Evolutionary conservation across 2,113 vertebrate species (phyloP), one percentile per base, ranked within the genome.

Genomic region (Rhinoptilus africanus): DNA sequence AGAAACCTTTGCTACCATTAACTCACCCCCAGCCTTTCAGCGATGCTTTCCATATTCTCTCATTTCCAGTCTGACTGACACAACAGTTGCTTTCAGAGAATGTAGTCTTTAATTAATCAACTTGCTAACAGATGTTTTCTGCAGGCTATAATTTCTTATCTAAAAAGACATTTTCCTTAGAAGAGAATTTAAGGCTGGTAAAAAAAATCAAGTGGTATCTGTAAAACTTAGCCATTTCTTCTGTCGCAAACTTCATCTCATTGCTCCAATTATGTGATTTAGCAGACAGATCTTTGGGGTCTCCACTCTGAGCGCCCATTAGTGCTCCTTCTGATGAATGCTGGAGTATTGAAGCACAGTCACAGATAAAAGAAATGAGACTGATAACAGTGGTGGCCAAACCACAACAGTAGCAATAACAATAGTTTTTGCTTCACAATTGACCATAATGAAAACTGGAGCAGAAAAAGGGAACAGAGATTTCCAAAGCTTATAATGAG

Each of bases 101-200:
- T 32, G 41, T 47, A 90, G n/a, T 83, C 47, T 88, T 94, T 85
- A 92, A 92, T 94, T 94, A 95, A 85, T 59, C 34, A 75, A 16
- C 11, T 81, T 85, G 34, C 34, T n/a, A 78, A 56, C 64, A 95
- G 79, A 81, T 81, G 26, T 74, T 93, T 56, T 85, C 81, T 92
- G 18, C 66, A 88, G 74, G 81, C 69, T 91, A 60, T 83, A 89
- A 81, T 91, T 92, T 96, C 62, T 86, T 51, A 27, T 60, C 82
- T 72, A 78, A 74, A 53, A 93, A 43, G 48, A 53, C 16, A 14
- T 56, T 84, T 92, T 91, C 47, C 54, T 63, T 48, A 13, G 6
- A 59, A 94, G 30, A 67, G 13, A 92, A 86, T 84, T 71, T 51
- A 56, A 59, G 8, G 4, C 20, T 71, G 19, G 9, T 73, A 17